phyloP scores from a whole-genome alignment of 2,888 invertebrate species.

The Mimumesa dahlbomi region DNA sequence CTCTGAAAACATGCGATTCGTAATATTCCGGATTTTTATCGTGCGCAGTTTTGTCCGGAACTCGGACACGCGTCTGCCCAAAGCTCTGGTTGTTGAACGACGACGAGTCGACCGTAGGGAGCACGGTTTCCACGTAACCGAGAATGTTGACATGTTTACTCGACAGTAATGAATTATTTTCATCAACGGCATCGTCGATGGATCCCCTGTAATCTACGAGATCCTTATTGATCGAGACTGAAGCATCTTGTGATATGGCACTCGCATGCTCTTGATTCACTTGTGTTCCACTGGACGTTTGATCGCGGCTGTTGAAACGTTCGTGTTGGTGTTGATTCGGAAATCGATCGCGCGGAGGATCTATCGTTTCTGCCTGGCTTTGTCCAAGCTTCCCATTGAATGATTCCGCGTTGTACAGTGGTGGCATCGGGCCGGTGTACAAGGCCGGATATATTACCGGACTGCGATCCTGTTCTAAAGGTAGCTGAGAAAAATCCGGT shows the following conservation, averaged over 20 bases:
- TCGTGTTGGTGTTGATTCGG: background rate
- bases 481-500: conserved; percentile 63
- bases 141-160: too few species aligned
- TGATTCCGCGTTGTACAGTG: conserved; percentile 80
- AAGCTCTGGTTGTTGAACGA: too few species aligned
- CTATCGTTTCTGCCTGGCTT: too few species aligned
- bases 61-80: too few species aligned
- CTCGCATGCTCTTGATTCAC: conserved; percentile 28
- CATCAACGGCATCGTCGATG: background rate
- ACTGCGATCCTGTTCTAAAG: conserved; percentile 62
- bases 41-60: too few species aligned
- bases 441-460: conserved; percentile 86
- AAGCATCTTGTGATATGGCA: background rate
- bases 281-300: conserved; percentile 31
- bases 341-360: too few species aligned
- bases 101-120: too few species aligned
- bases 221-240: background rate
- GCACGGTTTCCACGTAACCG: too few species aligned
- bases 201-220: background rate
- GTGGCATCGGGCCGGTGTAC: conserved; percentile 84
- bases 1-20: too few species aligned
- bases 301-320: conserved; percentile 12
- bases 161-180: too few species aligned
- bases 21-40: too few species aligned
- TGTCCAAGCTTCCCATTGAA: conserved; percentile 19